Percentiles rank a stretch among this genome's conserved stretches.
phyloP scores from a whole-genome alignment of 2,113 vertebrate genomes.

The Pipa parva region DNA sequence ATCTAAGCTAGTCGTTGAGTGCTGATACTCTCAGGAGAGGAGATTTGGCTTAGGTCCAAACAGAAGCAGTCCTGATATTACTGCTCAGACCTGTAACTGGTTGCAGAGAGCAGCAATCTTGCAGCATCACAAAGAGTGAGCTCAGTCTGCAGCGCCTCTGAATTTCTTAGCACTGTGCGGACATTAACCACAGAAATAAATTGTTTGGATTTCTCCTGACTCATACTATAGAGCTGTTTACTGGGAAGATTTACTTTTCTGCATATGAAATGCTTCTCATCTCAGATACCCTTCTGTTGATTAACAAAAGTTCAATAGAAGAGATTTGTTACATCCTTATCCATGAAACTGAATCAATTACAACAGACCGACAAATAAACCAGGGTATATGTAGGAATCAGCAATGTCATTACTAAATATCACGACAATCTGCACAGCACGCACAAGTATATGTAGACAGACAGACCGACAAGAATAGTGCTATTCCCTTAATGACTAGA shows the following conservation, averaged over 20 bases:
- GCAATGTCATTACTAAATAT: no score
- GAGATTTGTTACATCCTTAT: no score
- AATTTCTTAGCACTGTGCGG: neutral
- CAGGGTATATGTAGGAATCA: no score
- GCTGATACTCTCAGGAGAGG: conserved; percentile 5
- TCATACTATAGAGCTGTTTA: neutral
- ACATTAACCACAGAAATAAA: neutral
- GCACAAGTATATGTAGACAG: no score
- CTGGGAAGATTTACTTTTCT: neutral
- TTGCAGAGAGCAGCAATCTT: neutral
- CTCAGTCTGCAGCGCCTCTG: neutral
- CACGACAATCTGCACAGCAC: no score
- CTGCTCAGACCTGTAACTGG: conserved; percentile 9
- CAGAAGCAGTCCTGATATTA: conserved; percentile 24
- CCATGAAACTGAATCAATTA: no score
- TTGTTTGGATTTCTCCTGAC: neutral
- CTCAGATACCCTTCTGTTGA: neutral
- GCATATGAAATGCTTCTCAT: neutral
- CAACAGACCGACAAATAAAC: no score
- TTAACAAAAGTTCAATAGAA: neutral
- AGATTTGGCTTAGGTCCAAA: conserved; percentile 11
- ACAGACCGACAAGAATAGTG: no score
- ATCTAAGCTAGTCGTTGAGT: conserved; percentile 14
- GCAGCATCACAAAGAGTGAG: neutral
- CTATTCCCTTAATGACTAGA: no score